Percentiles rank a stretch among this genome's conserved stretches.
Evolutionary conservation across 2,888 invertebrate genomes (phyloP).

Genomic region (Crematogaster levior): DNA sequence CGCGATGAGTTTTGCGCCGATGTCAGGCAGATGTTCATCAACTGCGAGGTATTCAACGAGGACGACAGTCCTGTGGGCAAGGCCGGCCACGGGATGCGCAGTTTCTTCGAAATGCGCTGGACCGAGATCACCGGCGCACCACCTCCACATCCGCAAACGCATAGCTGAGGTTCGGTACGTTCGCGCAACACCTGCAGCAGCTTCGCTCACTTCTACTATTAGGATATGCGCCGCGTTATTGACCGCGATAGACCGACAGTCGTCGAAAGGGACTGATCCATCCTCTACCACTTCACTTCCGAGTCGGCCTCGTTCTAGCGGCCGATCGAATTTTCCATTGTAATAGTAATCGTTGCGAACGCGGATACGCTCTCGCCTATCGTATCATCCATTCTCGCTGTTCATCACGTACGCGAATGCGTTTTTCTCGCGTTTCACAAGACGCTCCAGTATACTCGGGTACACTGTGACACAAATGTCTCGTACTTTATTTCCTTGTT

Average conservation of each 20-base stretch:
- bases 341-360: constrained; percentile 53
- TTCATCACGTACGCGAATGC: constrained; percentile 49
- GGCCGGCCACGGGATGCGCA: constrained; percentile 97
- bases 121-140: constrained; percentile 88
- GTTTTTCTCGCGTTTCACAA: constrained; percentile 31
- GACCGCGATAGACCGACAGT: constrained; percentile 34
- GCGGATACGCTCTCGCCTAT: constrained; percentile 54
- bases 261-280: constrained; percentile 43
- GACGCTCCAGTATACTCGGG: constrained; percentile 24
- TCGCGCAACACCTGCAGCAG: constrained; percentile 85
- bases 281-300: constrained; percentile 41
- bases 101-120: constrained; percentile 97
- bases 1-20: constrained; percentile 97
- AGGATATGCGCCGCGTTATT: constrained; percentile 54
- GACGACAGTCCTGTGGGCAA: constrained; percentile 99
- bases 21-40: constrained; percentile 97
- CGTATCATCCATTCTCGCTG: constrained; percentile 53
- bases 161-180: constrained; percentile 85
- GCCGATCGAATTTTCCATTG: constrained; percentile 65
- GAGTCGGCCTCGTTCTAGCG: constrained; percentile 82
- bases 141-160: constrained; percentile 81
- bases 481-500: constrained; percentile 33
- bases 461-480: constrained; percentile 28
- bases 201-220: constrained; percentile 85
- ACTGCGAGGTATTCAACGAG: constrained; percentile 99